Evolutionary conservation across 2,797 vertebrate genomes (phyloP), one percentile per base, ranked within the genome.

Genomic region (Parauchenoglanis ngamensis): DNA sequence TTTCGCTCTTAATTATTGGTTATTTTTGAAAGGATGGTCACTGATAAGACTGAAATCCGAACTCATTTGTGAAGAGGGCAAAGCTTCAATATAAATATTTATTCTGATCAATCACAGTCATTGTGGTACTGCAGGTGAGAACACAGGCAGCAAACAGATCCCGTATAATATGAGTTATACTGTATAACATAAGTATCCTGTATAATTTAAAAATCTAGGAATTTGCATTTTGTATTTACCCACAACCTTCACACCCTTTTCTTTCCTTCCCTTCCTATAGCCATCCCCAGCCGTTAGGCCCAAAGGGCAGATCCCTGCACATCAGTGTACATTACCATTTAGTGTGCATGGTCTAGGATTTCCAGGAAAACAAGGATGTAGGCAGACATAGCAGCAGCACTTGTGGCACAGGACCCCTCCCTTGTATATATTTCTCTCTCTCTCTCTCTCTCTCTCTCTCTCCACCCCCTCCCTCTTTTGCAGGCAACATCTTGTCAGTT

Each of bases 391-490:
- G 65, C 88, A 89, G 90, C 92, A 88, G 90, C 92, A 94, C 93
- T 93, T 94, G 93, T 92, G 91, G 86, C 78, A 91, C 87, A 88
- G 89, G 76, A 90, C 91, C 90, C 77, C 86, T 87, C 90, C 87
- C 88, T 87, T 83, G 90, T 84, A 88, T 86, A 88, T 86, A 31
- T 31, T 31, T 31, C 91, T 91, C 68, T 56, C 89, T 91, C 54
- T 85, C 88, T 15, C 6, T 76, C 44, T 49, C 73, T 13, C 70
- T 49, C 72, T 44, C 70, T 6, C 6, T 46, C 72, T 40, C 11
- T 44, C 2, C 35, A 88, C 90, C 90, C 84, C 91, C 90, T 90
- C 91, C 92, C 92, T 89, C 40, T 56, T 76, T 80, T 79, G n/a
- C 76, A 75, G 49, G 83, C 70, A 89, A 75, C 63, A 87, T 88